A percentile compares a stretch with the other conserved stretches of the same genome.
These are phyloP conservation scores for Silurus asotus DNA, from an alignment of 2,113 vertebrate genomes.

Conservation along the genomic window DNA sequence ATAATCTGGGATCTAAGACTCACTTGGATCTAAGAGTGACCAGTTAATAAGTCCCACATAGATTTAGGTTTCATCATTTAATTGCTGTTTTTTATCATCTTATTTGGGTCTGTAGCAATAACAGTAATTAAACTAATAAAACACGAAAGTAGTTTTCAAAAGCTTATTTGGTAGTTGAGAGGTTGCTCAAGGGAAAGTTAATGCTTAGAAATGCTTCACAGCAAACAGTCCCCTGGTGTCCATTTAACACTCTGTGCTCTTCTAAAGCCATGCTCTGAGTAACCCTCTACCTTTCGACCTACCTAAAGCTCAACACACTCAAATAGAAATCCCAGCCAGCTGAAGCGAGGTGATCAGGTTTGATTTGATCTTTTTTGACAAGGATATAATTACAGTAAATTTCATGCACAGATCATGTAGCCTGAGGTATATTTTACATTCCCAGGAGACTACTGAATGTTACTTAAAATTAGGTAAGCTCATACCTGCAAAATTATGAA, in stretches of 20 bases:
- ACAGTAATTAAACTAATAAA: not conserved
- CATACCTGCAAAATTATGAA: not conserved
- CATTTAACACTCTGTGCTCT: slow-evolving; percentile 8
- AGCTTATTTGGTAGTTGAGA: not conserved
- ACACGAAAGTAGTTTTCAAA: not conserved
- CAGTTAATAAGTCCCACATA: not conserved
- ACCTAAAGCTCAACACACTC: not conserved
- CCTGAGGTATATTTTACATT: not conserved
- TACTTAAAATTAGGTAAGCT: not conserved
- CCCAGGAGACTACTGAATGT: not conserved
- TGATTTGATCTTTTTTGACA: not conserved
- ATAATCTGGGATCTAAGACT: not conserved
- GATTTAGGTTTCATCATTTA: not conserved
- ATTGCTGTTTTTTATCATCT: not conserved
- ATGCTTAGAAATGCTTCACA: slow-evolving; percentile 37
- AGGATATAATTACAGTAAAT: not conserved
- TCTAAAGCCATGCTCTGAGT: not conserved
- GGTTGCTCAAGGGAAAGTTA: not conserved
- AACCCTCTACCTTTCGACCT: not conserved
- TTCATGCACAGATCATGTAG: not conserved
- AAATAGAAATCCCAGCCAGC: not conserved
- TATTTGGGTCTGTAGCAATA: not conserved
- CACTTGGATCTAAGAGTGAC: not conserved
- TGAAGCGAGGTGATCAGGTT: not conserved
- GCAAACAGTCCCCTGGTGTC: slow-evolving; percentile 36